Evolutionary conservation across 2,888 invertebrate genomes (phyloP).

Genomic region (Ophonus ardosiacus): DNA sequence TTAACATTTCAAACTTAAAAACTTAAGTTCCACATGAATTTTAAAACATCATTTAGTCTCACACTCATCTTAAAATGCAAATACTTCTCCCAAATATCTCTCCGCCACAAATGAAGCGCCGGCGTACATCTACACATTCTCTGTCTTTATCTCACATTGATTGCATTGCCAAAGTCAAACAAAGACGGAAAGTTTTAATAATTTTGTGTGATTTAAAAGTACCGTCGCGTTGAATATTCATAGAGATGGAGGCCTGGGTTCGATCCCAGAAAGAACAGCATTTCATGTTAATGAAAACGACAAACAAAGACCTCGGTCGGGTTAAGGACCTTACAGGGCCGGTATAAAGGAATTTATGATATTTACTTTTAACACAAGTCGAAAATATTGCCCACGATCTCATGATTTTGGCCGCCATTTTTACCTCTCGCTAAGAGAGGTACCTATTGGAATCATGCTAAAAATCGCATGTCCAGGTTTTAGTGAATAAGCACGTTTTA

Average conservation of each 20-base stretch:
- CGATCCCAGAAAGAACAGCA: conserved; percentile 23
- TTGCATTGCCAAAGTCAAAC: not conserved
- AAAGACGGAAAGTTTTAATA: conserved; percentile 25
- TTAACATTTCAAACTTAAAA: not conserved
- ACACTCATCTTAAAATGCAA: conserved; percentile 33
- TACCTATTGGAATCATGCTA: no score
- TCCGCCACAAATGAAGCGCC: conserved; percentile 9
- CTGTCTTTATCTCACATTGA: not conserved
- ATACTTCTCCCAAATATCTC: conserved; percentile 10
- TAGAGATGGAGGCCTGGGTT: not conserved
- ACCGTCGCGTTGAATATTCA: conserved; percentile 26
- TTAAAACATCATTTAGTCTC: conserved; percentile 17
- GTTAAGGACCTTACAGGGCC: conserved; percentile 12
- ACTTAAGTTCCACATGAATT: conserved; percentile 3
- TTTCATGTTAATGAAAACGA: conserved; percentile 18
- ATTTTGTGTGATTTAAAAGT: conserved; percentile 33
- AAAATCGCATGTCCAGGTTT: no score
- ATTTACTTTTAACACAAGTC: no score
- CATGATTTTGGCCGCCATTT: no score
- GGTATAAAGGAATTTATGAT: not conserved
- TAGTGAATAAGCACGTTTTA: no score
- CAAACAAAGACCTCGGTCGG: conserved; percentile 17
- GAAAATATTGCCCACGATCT: no score
- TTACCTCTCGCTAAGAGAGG: no score
- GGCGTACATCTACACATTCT: not conserved